Conservation (phyloP, 2,888 invertebrate genomes). For the Ectobius pallidus region DNA sequence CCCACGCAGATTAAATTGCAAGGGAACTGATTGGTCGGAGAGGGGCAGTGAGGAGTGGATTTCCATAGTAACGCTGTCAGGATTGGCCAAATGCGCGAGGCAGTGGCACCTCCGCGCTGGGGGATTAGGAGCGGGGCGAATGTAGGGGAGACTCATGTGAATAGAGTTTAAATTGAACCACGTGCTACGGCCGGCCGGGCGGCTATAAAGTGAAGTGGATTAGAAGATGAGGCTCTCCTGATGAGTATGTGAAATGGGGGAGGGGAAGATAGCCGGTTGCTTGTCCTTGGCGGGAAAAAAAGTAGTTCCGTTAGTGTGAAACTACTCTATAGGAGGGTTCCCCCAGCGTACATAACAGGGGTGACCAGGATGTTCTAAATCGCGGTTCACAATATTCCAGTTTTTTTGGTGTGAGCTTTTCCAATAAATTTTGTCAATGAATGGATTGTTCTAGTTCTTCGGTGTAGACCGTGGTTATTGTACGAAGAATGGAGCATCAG, state of each 20-base stretch:
- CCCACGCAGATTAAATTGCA: slow-evolving; percentile 7
- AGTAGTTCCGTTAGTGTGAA: slow-evolving; percentile 22
- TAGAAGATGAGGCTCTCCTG: slow-evolving; percentile 3
- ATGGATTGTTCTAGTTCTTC: too few relatives aligned
- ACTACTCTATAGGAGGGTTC: neutral
- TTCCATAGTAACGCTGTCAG: slow-evolving; percentile 26
- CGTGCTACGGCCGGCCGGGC: neutral
- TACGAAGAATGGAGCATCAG: too few relatives aligned
- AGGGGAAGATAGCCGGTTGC: neutral
- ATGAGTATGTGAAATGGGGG: too few relatives aligned
- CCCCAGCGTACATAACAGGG: neutral
- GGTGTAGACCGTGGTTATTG: too few relatives aligned
- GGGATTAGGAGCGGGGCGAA: neutral
- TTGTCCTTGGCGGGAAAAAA: slow-evolving; percentile 19
- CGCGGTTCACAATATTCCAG: too few relatives aligned
- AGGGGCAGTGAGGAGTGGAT: slow-evolving; percentile 21
- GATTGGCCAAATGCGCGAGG: slow-evolving; percentile 26
- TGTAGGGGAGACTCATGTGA: neutral
- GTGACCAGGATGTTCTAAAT: too few relatives aligned
- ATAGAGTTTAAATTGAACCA: neutral
- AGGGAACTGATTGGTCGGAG: slow-evolving; percentile 21
- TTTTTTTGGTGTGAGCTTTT: too few relatives aligned
- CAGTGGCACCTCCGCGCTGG: neutral
- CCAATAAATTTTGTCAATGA: too few relatives aligned
- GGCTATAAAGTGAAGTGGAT: neutral